Percentiles rank a stretch among this genome's conserved stretches.
phyloP scores from a whole-genome alignment of 1,140 invertebrate species.

The Conus ventricosus region DNA sequence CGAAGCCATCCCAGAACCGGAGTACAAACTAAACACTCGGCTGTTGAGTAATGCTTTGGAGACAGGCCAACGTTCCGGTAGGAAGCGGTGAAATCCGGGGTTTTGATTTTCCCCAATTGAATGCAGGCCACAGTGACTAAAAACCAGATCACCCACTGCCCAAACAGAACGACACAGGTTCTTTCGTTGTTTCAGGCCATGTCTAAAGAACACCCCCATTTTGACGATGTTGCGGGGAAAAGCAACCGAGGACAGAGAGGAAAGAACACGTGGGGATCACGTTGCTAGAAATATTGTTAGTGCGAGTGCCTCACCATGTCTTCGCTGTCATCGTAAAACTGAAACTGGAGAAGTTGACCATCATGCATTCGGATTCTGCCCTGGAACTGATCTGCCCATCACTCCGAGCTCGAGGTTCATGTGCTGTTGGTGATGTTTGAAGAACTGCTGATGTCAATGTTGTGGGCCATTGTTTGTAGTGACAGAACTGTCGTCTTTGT shows the following conservation, averaged over 20 bases:
- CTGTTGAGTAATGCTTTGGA: background rate
- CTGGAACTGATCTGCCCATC: too few species aligned
- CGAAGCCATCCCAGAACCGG: background rate
- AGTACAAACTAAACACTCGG: background rate
- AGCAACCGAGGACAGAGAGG: background rate
- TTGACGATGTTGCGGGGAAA: constrained; percentile 7
- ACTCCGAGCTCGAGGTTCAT: too few species aligned
- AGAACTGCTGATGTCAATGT: too few species aligned
- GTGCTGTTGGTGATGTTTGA: too few species aligned
- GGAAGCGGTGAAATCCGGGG: too few species aligned
- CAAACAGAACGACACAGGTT: constrained; percentile 19
- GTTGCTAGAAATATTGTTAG: background rate
- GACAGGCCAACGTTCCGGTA: background rate
- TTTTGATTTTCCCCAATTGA: background rate
- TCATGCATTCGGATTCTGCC: background rate
- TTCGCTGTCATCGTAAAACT: background rate
- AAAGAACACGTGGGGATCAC: background rate
- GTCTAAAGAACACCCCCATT: constrained; percentile 4
- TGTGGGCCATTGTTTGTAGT: too few species aligned
- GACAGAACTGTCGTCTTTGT: too few species aligned
- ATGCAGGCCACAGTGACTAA: background rate
- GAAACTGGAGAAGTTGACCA: background rate
- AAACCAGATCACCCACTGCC: background rate
- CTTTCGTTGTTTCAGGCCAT: constrained; percentile 18
- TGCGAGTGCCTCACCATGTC: background rate